A percentile compares a stretch with the other conserved stretches of the same genome.
phyloP scores from a whole-genome alignment of 1,140 invertebrate genomes.

The Drosophila kohkoa region DNA sequence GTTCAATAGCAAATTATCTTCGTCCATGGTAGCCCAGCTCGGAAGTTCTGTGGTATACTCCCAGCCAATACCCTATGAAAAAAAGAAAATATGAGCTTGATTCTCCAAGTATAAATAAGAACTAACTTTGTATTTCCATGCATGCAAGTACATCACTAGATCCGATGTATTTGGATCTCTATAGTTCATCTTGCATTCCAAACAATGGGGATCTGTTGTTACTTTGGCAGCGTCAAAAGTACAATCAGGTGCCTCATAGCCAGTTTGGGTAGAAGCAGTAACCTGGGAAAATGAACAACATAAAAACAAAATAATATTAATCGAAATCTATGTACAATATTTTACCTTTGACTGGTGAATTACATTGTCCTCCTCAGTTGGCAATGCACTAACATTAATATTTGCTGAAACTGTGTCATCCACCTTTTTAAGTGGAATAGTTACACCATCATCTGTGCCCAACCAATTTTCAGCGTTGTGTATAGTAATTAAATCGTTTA shows the following conservation, averaged over 20 bases:
- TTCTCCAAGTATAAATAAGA: not conserved
- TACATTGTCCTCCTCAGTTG: constrained; percentile 58
- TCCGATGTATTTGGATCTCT: constrained; percentile 95
- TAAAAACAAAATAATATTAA: not conserved
- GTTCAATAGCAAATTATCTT: constrained; percentile 86
- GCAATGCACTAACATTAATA: not conserved
- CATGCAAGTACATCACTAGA: constrained; percentile 98
- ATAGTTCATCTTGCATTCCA: constrained; percentile 96
- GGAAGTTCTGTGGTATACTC: constrained; percentile 95
- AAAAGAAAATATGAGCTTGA: not conserved
- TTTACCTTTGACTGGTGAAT: not conserved
- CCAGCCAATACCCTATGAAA: constrained; percentile 92
- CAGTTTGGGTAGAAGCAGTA: constrained; percentile 32
- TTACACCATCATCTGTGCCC: constrained; percentile 95
- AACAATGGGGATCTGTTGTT: constrained; percentile 93
- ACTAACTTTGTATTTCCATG: constrained; percentile 93
- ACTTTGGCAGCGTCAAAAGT: constrained; percentile 90
- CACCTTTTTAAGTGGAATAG: constrained; percentile 90
- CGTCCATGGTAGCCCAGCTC: constrained; percentile 93
- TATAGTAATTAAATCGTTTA: constrained; percentile 94
- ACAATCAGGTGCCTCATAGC: constrained; percentile 48
- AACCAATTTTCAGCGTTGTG: constrained; percentile 97
- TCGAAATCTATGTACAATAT: not conserved
- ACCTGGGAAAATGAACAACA: constrained; percentile 20
- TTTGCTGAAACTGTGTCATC: constrained; percentile 83